Evolutionary conservation across 2,113 vertebrate genomes (phyloP).

Genomic region (Neolamprologus longior): DNA sequence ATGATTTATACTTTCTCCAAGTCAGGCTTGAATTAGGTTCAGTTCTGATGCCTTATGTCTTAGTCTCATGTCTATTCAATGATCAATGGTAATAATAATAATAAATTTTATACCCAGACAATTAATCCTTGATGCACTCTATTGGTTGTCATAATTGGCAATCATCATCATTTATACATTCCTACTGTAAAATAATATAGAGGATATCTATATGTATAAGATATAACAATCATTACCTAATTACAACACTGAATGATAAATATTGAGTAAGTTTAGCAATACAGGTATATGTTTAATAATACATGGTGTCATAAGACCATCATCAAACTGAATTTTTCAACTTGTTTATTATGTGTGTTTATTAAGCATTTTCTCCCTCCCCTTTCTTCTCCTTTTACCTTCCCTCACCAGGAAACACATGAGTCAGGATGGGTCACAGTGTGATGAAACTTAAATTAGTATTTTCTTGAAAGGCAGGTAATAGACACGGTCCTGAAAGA

Average conservation of each 20-base stretch:
- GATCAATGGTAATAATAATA: neutral
- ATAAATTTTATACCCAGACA: neutral
- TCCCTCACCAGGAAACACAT: neutral
- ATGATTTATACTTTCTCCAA: neutral
- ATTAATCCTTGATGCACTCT: neutral
- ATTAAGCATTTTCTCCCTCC: neutral
- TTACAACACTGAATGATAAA: neutral
- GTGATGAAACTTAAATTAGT: slow-evolving; percentile 12
- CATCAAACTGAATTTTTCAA: neutral
- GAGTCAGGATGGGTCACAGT: slow-evolving; percentile 34
- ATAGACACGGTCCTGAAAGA: slow-evolving; percentile 9
- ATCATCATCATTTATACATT: neutral
- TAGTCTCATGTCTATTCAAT: neutral
- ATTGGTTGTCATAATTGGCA: neutral
- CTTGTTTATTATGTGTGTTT: neutral
- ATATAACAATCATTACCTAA: neutral
- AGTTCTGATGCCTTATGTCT: neutral
- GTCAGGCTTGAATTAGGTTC: neutral
- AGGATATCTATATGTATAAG: neutral
- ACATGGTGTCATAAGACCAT: neutral
- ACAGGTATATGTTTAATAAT: neutral
- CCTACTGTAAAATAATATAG: neutral
- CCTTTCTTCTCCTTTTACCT: neutral
- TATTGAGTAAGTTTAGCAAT: neutral
- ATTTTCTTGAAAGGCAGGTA: slow-evolving; percentile 21